Base-by-base conservation (phyloP, 2,888 invertebrate genomes). In the Drosophila buzzatii region DNA sequence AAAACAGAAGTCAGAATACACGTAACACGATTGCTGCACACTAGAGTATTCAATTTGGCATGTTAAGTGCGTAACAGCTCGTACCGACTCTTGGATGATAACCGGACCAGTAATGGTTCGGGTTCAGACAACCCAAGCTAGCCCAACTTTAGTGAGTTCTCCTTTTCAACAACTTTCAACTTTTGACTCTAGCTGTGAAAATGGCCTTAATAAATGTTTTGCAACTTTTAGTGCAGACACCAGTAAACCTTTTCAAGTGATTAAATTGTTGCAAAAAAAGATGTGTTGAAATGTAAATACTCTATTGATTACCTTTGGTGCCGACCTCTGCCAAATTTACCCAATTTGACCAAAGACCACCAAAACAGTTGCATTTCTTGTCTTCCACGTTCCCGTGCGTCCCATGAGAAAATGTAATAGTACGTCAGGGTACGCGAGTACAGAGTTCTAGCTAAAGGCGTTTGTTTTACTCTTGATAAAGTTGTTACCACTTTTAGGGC, bases 391-490 rank as follows among this genome's bases (percentile, higher is more conserved):
- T 61, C 57, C 59, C 82, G 73, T 65, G 67, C 82, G 66, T 73
- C 83, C 68, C 82, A 71, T 71, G 73, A 56, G 87, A 53, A 78
- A 75, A 76, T 76, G 78, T 84, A 87, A 89, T 87, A 73, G 79
- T 67, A 79, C 87, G 61, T 63, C 76, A 9, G 57, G 60, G 85
- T 67, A 66, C 70, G 72, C 56, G 52, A 74, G 63, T 55, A 7
- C 14, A 5, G 23, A n/a, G 53, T 23, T 52, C 20, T 2, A 33
- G 85, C 70, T 69, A 65, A 66, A 59, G 74, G 65, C 84, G 77
- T 81, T 85, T 89, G 90, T 82, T 89, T 73, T 76, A 73, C 76
- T 89, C 81, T 66, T 75, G 23, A 8, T 72, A 83, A 83, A 85
- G 66, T 89, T 80, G 20, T 88, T 69, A 68, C 70, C 79, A 87